phyloP scores from a whole-genome alignment of 1,140 invertebrate species.

The Triops longicaudatus region DNA sequence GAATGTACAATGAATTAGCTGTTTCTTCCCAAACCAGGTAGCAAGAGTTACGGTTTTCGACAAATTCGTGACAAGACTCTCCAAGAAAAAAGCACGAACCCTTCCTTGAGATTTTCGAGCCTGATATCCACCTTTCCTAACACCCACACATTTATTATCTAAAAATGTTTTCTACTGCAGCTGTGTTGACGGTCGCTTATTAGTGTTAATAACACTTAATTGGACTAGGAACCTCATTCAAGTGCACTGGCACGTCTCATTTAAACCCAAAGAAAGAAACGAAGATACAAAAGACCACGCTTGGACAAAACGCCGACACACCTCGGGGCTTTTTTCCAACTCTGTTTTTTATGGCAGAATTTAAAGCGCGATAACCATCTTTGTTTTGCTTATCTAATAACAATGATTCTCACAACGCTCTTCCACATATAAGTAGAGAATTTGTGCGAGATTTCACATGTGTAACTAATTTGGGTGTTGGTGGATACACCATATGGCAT shows the following conservation, averaged over 20 bases:
- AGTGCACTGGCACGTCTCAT: background rate
- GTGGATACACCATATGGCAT: too few relatives aligned
- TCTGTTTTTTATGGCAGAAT: too few relatives aligned
- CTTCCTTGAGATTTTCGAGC: too few relatives aligned
- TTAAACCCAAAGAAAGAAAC: background rate
- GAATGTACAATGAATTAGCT: background rate
- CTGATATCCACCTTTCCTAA: background rate
- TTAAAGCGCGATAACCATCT: too few relatives aligned
- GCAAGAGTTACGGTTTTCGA: background rate
- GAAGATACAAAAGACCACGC: background rate
- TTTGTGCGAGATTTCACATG: too few relatives aligned
- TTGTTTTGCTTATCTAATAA: too few relatives aligned
- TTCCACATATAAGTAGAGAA: too few relatives aligned
- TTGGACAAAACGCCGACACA: background rate
- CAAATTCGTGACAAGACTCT: background rate
- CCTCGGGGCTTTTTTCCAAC: too few relatives aligned
- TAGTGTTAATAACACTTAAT: slow-evolving; percentile 13
- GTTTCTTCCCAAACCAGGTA: background rate
- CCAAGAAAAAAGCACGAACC: background rate
- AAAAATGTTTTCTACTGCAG: background rate
- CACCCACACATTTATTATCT: background rate
- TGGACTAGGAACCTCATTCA: background rate
- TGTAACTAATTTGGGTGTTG: too few relatives aligned
- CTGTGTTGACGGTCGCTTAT: background rate
- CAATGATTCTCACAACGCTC: too few relatives aligned